phyloP scores from a whole-genome alignment of 2,888 invertebrate genomes.

The Alsophila aescularia region DNA sequence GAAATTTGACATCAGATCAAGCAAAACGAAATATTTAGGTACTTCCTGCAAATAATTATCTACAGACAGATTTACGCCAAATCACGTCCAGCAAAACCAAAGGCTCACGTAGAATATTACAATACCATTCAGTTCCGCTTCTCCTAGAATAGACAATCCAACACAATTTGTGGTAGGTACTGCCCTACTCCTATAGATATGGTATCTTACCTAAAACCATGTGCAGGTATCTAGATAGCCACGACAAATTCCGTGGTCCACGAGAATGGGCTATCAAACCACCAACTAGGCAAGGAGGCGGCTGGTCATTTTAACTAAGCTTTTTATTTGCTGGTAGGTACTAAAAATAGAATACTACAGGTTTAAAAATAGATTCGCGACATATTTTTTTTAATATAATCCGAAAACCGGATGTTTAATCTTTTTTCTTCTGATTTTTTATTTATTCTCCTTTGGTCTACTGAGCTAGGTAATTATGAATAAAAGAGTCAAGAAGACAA shows the following conservation, averaged over 20 bases:
- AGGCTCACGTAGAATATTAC: constrained; percentile 21
- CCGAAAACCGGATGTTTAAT: too few species aligned
- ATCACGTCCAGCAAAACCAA: background rate
- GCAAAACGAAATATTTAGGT: too few species aligned
- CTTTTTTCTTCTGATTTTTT: too few species aligned
- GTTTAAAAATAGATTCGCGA: too few species aligned
- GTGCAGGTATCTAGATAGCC: background rate
- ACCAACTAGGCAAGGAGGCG: background rate
- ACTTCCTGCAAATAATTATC: too few species aligned
- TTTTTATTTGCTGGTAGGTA: background rate
- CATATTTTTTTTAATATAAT: too few species aligned
- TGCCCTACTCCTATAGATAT: background rate
- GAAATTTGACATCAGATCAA: too few species aligned
- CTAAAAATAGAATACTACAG: too few species aligned
- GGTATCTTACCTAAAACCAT: background rate
- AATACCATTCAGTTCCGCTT: constrained; percentile 14
- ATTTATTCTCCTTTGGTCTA: too few species aligned
- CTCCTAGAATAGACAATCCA: constrained; percentile 7
- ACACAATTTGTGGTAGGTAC: background rate
- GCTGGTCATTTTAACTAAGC: background rate
- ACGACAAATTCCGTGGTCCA: background rate
- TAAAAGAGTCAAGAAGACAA: too few species aligned
- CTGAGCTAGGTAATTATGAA: too few species aligned
- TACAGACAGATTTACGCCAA: background rate
- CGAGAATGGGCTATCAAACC: constrained; percentile 9